Evolutionary conservation across 2,113 vertebrate species (phyloP), one percentile per base, ranked within the genome.

Genomic region (Oncorhynchus mykiss): DNA sequence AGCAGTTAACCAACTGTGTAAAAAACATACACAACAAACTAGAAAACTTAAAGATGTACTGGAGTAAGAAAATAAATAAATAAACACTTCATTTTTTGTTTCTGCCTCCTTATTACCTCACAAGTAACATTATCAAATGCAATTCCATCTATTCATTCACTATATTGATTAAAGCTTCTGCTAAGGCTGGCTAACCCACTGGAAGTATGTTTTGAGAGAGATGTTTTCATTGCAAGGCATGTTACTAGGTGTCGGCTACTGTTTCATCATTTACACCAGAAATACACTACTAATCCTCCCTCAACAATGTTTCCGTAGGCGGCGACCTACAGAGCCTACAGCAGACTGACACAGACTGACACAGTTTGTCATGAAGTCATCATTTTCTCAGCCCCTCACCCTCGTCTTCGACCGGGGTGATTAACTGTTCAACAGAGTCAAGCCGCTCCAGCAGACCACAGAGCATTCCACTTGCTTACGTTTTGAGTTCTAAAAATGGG

Each of bases 401-500:
- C 5, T 72, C 48, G 71, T 78, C 64, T 70, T 80, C 5, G 5
- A 54, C 14, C 13, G 4, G 12, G 67, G 14, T 39, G 83, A 91
- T 87, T 91, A 84, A 86, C 76, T 68, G 69, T 2, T 4, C 45
- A 78, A 54, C 78, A 77, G 82, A 87, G 89, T 91, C 88, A 85
- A 76, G 34, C 88, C 88, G 88, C 72, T 59, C 67, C 29, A 67
- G 12, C 31, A 67, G 14, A n/a, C 67, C 73, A 88, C 87, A 86
- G 73, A 45, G 18, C 31, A 31, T 51, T 65, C 13, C 8, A 29
- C 68, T 67, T 7, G 75, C 77, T 79, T 16, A 78, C 70, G 4
- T 71, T 49, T 79, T 79, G 78, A 25, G 78, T 88, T 88, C 82
- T 88, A 87, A 88, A 45, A 87, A 70, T 1, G 18, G 72, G 81